Base-by-base conservation (phyloP, 1,140 invertebrate species). In the Scaptodrosophila lebanonensis region DNA sequence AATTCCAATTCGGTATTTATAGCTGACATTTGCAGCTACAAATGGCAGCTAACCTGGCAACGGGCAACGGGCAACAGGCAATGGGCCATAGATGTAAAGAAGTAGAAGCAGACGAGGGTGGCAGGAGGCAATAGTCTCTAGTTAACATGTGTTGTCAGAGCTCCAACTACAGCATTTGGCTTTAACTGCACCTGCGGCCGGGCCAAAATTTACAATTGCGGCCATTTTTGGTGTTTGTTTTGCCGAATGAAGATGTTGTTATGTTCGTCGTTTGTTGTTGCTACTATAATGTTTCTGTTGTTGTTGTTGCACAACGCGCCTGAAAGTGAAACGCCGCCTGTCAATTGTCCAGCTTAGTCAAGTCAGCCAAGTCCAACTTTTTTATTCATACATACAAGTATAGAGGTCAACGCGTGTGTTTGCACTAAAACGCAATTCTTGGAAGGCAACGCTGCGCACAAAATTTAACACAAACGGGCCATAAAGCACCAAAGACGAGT, bases 1-100 rank as follows among this genome's bases (percentile, higher is more conserved):
- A 76, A 76, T 67, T 59, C 70, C 70, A 66, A 75, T 77, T 70
- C 66, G 67, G 72, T 77, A 79, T 77, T 77, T 77, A 77, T 77
- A 79, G 73, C 73, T 79, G 73, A 79, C 73, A 79, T 79, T 79
- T 75, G 64, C 54, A 59, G 44, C 44, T 59, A 59, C 56, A 59
- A 59, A 59, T 52, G 45, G 39, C 32, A 39, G 30, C 22, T 51
- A 12, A 29, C 20, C 33, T 42, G 39, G 20, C 17, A 35, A 35
- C 50, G 15, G 25, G 9, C 38, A 29, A 29, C 5, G 27, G 27
- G 27, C 9, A 5, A 29, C 5, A 9, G 27, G 27, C 9, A 29
- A 9, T 9, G 27, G 27, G 5, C 9, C 9, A 9, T 29, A 5
- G 27, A 29, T 29, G 27, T 6, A 4, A 3, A 35, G 4, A n/a